Evolutionary conservation across 37 sponge, comb jelly and placozoan genomes (phyloP).

Genomic region (Spongia lamella): DNA sequence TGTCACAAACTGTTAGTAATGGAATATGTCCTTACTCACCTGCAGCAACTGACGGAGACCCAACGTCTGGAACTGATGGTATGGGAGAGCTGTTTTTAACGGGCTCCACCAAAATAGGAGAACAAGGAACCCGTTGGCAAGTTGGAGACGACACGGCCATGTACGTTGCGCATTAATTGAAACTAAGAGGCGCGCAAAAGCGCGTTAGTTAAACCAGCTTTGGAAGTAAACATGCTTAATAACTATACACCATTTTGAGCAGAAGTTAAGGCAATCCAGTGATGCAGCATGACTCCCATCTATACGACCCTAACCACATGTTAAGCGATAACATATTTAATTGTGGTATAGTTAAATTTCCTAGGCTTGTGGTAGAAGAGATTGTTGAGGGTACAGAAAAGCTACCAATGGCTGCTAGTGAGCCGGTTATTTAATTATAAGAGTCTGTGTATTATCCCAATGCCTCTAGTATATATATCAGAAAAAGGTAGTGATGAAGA

Average conservation of each 20-base stretch:
- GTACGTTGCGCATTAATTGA: neutral
- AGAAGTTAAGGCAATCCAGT: too few species aligned
- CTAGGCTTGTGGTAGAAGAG: neutral
- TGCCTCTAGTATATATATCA: slow-evolving; percentile 84
- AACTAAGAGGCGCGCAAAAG: too few species aligned
- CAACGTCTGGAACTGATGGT: slow-evolving; percentile 34
- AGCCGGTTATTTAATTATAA: neutral
- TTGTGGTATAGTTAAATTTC: neutral
- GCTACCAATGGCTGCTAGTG: neutral
- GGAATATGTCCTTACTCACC: too few species aligned
- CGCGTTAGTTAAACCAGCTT: too few species aligned
- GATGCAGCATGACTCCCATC: too few species aligned
- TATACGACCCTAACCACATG: too few species aligned
- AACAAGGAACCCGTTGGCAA: slow-evolving; percentile 44
- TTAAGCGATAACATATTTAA: too few species aligned
- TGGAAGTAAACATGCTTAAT: too few species aligned
- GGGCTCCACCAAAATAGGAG: slow-evolving; percentile 17
- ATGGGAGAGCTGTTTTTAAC: slow-evolving; percentile 27
- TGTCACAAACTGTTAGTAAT: neutral
- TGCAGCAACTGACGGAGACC: neutral
- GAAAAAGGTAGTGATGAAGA: slow-evolving; percentile 80
- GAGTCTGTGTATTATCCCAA: neutral
- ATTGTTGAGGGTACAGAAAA: neutral
- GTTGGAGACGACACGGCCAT: neutral
- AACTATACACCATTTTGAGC: too few species aligned